Evolutionary conservation across 2,113 vertebrate species (phyloP).

Genomic region (Acinonyx jubatus): DNA sequence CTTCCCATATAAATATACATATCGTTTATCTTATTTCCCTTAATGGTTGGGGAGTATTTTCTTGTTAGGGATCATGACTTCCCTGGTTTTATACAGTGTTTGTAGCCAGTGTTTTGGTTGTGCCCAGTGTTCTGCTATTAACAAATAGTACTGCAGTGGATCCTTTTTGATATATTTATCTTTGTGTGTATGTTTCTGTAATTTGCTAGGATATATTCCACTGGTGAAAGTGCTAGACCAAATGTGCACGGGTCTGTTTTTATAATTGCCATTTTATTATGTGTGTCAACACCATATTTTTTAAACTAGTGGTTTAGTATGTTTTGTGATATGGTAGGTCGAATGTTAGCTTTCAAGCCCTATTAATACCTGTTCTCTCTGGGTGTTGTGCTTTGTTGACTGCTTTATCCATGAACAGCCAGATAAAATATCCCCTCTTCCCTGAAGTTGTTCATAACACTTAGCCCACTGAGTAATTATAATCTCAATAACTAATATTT

Average conservation of each 20-base stretch:
- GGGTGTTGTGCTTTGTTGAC: neutral
- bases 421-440: neutral
- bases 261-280: slow-evolving; percentile 9
- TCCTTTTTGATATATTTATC: neutral
- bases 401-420: neutral
- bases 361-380: neutral
- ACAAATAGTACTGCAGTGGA: neutral
- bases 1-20: neutral
- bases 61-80: neutral
- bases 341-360: neutral
- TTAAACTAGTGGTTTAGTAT: neutral
- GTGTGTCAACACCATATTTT: neutral
- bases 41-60: neutral
- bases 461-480: neutral
- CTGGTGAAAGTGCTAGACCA: neutral
- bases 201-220: neutral
- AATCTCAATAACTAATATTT: neutral
- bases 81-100: neutral
- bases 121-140: neutral
- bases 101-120: neutral
- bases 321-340: slow-evolving; percentile 4
- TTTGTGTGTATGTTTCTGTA: neutral
- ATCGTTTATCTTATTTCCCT: neutral
- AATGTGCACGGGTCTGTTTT: neutral
- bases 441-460: neutral